Conservation (phyloP, 2,113 vertebrate species). For the Pionites leucogaster region DNA sequence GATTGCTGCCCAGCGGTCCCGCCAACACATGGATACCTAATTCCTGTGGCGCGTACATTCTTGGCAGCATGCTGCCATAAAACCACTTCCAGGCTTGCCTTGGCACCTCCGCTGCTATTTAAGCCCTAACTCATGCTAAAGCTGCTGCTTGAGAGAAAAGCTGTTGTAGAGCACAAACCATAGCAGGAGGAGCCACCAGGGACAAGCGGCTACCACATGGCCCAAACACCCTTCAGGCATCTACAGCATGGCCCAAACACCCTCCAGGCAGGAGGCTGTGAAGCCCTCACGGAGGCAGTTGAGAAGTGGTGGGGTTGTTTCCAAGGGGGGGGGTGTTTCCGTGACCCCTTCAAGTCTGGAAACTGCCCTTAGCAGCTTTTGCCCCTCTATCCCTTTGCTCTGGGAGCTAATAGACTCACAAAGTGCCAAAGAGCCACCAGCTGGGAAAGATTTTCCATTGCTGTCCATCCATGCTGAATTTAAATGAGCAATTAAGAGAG, state of each 20-base stretch:
- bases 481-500: background rate
- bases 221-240: background rate
- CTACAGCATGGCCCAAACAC: rapidly evolving
- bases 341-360: background rate
- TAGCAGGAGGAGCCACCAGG: background rate
- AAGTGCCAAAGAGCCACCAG: background rate
- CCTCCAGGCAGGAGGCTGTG: background rate
- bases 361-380: background rate
- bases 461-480: background rate
- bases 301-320: background rate
- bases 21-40: rapidly evolving
- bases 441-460: background rate
- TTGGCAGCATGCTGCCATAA: background rate
- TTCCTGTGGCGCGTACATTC: rapidly evolving
- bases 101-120: background rate
- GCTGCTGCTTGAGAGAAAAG: background rate
- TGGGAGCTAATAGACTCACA: background rate
- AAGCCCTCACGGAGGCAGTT: rapidly evolving
- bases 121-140: background rate
- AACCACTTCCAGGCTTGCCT: background rate
- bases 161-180: background rate
- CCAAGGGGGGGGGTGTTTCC: background rate
- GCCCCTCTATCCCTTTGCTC: background rate
- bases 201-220: background rate
- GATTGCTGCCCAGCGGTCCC: background rate